phyloP scores from a whole-genome alignment of 2,888 invertebrate genomes.

The Watsonalla binaria region DNA sequence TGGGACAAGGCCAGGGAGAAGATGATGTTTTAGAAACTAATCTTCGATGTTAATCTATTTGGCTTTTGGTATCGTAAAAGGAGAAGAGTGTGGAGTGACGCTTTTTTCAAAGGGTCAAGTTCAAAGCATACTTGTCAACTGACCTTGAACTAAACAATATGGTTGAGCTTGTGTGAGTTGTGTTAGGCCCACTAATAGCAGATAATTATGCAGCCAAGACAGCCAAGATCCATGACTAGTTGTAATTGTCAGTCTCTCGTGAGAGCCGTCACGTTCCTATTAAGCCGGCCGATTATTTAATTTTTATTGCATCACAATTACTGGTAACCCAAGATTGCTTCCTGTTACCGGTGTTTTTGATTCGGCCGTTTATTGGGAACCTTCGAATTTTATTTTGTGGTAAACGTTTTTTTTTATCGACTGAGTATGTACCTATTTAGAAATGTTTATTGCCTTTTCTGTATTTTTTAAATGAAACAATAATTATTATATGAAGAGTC shows the following conservation, averaged over 20 bases:
- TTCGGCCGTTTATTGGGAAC: constrained; percentile 4
- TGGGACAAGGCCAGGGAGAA: too few species aligned
- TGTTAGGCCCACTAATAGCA: neutral
- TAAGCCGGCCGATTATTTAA: constrained; percentile 14
- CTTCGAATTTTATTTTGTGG: constrained; percentile 10
- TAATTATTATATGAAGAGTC: too few species aligned
- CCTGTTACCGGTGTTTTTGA: constrained; percentile 7
- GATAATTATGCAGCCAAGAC: neutral
- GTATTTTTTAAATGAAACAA: too few species aligned
- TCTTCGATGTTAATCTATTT: too few species aligned
- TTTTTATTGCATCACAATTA: constrained; percentile 18
- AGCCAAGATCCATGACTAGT: neutral
- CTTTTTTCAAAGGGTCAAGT: too few species aligned
- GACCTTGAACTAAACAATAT: neutral
- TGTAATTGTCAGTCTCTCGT: constrained; percentile 13
- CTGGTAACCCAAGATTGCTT: constrained; percentile 10
- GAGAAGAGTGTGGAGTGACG: too few species aligned
- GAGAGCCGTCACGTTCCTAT: constrained; percentile 22
- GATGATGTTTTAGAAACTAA: too few species aligned
- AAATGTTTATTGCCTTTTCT: too few species aligned
- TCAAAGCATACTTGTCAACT: too few species aligned
- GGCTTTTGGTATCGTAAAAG: too few species aligned
- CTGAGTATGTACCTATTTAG: too few species aligned
- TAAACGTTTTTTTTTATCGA: too few species aligned
- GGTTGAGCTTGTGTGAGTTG: neutral